phyloP scores from a whole-genome alignment of 2,888 invertebrate genomes.

The Agelastica alni region DNA sequence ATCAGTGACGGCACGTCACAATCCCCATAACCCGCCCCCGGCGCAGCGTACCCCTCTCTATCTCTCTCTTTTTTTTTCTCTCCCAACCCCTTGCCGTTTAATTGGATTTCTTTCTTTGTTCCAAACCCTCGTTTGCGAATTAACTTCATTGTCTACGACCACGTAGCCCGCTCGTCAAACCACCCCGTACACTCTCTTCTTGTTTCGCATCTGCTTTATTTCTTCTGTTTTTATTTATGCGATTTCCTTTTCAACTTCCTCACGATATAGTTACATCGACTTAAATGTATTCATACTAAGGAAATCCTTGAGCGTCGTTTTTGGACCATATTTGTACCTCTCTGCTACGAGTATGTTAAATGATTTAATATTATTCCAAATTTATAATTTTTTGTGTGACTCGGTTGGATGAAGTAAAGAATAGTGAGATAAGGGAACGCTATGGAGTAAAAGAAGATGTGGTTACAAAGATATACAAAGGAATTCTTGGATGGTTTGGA shows the following conservation, averaged over 20 bases:
- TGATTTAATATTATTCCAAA: too few relatives aligned
- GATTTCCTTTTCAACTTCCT: constrained; percentile 8
- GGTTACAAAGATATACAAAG: too few relatives aligned
- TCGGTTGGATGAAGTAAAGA: too few relatives aligned
- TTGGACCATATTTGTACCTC: too few relatives aligned
- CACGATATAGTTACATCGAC: too few relatives aligned
- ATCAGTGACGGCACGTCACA: constrained; percentile 40
- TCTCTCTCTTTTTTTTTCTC: constrained; percentile 15
- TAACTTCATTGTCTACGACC: constrained; percentile 52
- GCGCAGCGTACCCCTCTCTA: constrained; percentile 11
- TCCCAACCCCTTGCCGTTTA: constrained; percentile 45
- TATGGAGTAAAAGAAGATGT: too few relatives aligned
- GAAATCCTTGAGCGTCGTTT: background rate
- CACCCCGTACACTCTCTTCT: constrained; percentile 16
- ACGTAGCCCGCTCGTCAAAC: constrained; percentile 28
- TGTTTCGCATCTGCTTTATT: constrained; percentile 32
- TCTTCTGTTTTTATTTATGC: constrained; percentile 18
- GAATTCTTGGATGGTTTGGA: too few relatives aligned
- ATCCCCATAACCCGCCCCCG: constrained; percentile 16
- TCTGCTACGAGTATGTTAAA: too few relatives aligned
- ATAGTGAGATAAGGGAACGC: too few relatives aligned
- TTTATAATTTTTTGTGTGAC: too few relatives aligned
- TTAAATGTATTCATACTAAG: background rate
- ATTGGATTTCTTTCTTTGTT: constrained; percentile 57
- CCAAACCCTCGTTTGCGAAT: constrained; percentile 50